These are phyloP conservation scores for Xerus inauris DNA, from an alignment of 2,113 vertebrate genomes.

Conservation along the genomic window DNA sequence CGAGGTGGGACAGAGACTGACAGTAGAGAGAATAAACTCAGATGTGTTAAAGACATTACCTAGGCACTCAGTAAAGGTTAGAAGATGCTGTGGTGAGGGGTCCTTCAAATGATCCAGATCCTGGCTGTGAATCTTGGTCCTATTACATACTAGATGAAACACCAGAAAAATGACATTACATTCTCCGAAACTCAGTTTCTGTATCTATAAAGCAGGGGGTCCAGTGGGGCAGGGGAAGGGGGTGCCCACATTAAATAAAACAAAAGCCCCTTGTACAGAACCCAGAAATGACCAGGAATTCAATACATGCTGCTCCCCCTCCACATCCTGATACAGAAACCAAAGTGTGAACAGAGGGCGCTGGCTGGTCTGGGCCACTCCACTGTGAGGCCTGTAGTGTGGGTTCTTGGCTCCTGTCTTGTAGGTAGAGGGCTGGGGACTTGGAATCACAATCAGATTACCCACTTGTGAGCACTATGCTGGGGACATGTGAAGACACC, in stretches of 20 bases:
- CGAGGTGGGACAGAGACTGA: not conserved
- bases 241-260: not conserved
- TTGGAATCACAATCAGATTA: accelerated
- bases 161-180: not conserved
- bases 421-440: not conserved
- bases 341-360: not conserved
- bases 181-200: not conserved
- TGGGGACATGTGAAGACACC: conserved; percentile 73
- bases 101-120: not conserved
- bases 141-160: too few species aligned
- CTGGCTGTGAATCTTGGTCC: not conserved
- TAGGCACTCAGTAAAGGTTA: not conserved
- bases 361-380: not conserved
- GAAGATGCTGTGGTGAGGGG: not conserved
- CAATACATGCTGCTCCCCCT: too few species aligned
- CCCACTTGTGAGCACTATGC: conserved; percentile 41
- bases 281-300: not conserved
- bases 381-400: not conserved
- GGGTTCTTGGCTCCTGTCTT: not conserved
- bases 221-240: accelerated
- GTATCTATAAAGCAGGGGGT: not conserved
- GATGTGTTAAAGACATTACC: not conserved
- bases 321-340: not conserved
- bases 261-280: not conserved
- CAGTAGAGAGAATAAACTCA: not conserved